phyloP scores from a whole-genome alignment of 2,113 vertebrate genomes.

The Platanista minor region DNA sequence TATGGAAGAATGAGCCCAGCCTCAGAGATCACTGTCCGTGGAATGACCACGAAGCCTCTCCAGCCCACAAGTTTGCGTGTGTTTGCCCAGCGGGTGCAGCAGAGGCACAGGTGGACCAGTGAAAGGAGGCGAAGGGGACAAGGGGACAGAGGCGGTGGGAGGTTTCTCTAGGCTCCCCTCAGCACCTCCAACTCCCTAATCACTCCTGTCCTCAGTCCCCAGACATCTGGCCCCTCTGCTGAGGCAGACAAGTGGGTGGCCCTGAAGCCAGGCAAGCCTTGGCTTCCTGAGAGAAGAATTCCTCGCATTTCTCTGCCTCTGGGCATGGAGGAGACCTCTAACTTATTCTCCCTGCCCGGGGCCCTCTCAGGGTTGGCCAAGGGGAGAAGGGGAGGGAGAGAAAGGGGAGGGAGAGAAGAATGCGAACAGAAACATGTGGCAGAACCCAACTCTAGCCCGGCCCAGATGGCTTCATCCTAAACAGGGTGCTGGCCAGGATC shows the following conservation, averaged over 20 bases:
- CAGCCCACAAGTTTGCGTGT: not conserved
- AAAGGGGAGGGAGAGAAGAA: not conserved
- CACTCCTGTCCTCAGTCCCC: not conserved
- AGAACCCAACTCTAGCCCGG: not conserved
- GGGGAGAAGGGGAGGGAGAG: not conserved
- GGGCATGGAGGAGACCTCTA: constrained; percentile 4
- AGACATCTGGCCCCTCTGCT: not conserved
- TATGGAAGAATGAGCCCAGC: not conserved
- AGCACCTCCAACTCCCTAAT: not conserved
- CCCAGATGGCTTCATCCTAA: not conserved
- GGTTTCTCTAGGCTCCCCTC: not conserved
- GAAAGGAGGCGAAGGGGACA: not conserved
- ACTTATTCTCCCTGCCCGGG: not conserved
- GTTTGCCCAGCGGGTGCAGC: not conserved
- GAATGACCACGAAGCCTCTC: not conserved
- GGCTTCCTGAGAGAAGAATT: constrained; percentile 60
- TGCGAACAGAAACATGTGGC: not conserved
- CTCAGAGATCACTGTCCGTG: not conserved
- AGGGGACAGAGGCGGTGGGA: not conserved
- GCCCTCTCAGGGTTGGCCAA: not conserved
- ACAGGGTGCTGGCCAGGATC: not conserved
- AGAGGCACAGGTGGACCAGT: not conserved
- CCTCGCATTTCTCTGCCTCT: constrained; percentile 55
- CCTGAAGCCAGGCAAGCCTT: not conserved
- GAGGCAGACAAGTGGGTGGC: constrained; percentile 8